Base-by-base conservation (phyloP, 2,113 vertebrate genomes). In the Verasper variegatus region DNA sequence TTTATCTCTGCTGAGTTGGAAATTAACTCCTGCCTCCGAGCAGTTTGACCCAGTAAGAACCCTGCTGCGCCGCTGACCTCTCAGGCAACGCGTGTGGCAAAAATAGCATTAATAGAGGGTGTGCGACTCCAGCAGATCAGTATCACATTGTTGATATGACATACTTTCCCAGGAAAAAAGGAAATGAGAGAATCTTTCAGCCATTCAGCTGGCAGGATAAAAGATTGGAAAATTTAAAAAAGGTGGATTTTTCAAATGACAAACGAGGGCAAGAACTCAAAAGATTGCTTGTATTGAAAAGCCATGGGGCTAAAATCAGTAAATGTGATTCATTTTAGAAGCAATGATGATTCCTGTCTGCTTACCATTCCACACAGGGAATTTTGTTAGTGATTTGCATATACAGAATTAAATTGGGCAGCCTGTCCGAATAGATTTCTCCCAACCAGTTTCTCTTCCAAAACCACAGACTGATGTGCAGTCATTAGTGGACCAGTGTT, bases 21-120 rank as follows among this genome's bases (percentile, higher is more conserved):
- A 91, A 93, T 92, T 90, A 90, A 91, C 89, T 88, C 84, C 79
- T 86, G 80, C 86, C 89, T 89, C 65, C 52, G 0, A 88, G 88
- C 87, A 83, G 82, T 85, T 84, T 54, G 78, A 82, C 85, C 82
- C 42, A 68, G 84, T 56, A 77, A 85, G 78, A 87, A 74, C 77
- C 88, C 77, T 52, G 61, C 76, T 74, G 60, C 52, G 74, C 78
- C 3, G 61, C 67, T 84, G 89, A 84, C 86, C 88, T 86, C 90
- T 78, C n/a, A 57, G 84, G 74, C 80, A 82, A 85, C 55, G 66
- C 68, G 86, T 71, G 83, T 74, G 72, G 82, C 68, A 85, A 84
- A 86, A 89, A 90, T 86, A 92, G 83, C 85, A 71, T 20, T 31
- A 12, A 68, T 27, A 60, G 55, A 69, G 76, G 67, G 68, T 47